phyloP scores from a whole-genome alignment of 2,113 vertebrate species.

The Solea senegalensis region DNA sequence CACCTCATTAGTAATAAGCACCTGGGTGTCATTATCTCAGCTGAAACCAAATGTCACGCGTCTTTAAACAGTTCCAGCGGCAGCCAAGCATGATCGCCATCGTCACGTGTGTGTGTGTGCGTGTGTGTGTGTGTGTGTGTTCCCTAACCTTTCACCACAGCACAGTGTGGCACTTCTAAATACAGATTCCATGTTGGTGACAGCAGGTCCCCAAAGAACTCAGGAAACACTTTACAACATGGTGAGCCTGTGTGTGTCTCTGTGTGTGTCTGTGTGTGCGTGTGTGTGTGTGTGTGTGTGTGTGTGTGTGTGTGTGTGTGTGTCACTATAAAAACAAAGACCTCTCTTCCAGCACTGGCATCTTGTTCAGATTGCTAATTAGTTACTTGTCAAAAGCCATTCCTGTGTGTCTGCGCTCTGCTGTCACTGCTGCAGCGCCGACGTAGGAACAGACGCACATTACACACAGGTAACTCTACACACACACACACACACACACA shows the following conservation, averaged over 20 bases:
- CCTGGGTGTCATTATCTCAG: conserved; percentile 61
- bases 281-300: too few species aligned
- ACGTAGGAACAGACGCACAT: too few species aligned
- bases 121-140: neutral
- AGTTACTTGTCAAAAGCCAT: conserved; percentile 70
- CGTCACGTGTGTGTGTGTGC: conserved; percentile 27
- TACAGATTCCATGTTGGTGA: conserved; percentile 63
- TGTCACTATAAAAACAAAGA: conserved; percentile 52
- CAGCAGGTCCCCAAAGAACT: conserved; percentile 58
- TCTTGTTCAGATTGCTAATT: conserved; percentile 72
- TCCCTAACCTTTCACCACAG: conserved; percentile 47
- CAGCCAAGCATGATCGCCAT: conserved; percentile 46
- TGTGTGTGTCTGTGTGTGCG: conserved; percentile 33
- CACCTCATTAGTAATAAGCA: conserved; percentile 46
- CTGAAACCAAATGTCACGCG: conserved; percentile 43
- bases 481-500: too few species aligned
- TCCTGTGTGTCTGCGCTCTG: neutral
- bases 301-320: conserved; percentile 31
- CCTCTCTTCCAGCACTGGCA: conserved; percentile 59
- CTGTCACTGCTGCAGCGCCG: too few species aligned
- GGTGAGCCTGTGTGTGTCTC: conserved; percentile 23
- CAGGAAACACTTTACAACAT: conserved; percentile 42
- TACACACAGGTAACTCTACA: too few species aligned
- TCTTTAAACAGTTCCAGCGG: conserved; percentile 49
- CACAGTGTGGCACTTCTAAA: conserved; percentile 59